Conservation (phyloP, 1,140 invertebrate genomes). For the Danaus plexippus region DNA sequence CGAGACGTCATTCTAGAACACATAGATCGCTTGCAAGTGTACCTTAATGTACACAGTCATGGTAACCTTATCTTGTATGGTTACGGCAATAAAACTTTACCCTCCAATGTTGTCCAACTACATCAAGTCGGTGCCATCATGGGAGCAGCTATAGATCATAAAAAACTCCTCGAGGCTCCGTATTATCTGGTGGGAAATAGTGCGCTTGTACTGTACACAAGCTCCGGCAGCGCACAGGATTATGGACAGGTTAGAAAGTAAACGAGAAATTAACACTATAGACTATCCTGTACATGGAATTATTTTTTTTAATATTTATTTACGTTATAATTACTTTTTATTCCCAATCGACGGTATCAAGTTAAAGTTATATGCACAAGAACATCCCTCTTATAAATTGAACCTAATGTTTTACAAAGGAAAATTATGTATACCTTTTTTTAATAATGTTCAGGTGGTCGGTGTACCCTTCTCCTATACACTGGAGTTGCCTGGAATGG, state of each 20-base stretch:
- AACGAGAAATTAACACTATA: not conserved
- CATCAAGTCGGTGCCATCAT: constrained; percentile 39
- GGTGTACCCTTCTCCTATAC: constrained; percentile 76
- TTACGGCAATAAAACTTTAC: constrained; percentile 71
- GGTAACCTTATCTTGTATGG: constrained; percentile 73
- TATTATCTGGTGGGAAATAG: constrained; percentile 75
- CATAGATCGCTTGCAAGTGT: constrained; percentile 37
- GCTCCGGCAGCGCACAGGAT: constrained; percentile 74
- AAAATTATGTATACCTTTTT: not conserved
- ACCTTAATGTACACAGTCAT: constrained; percentile 46
- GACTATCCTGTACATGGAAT: no score
- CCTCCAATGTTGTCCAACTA: constrained; percentile 63
- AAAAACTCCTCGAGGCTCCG: constrained; percentile 37
- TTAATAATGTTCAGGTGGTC: constrained; percentile 28
- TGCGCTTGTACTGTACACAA: constrained; percentile 70
- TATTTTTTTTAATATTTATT: no score
- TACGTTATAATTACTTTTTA: no score
- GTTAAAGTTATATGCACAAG: no score
- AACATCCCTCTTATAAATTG: not conserved
- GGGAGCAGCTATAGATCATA: constrained; percentile 53
- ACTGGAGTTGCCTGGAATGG: constrained; percentile 79
- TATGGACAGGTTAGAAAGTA: constrained; percentile 61
- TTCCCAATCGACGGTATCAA: no score
- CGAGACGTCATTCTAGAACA: constrained; percentile 56
- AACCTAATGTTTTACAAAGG: not conserved